These are phyloP conservation scores for Sclerodermus sp. DNA, from an alignment of 2,888 invertebrate species.

Conservation along the genomic window DNA sequence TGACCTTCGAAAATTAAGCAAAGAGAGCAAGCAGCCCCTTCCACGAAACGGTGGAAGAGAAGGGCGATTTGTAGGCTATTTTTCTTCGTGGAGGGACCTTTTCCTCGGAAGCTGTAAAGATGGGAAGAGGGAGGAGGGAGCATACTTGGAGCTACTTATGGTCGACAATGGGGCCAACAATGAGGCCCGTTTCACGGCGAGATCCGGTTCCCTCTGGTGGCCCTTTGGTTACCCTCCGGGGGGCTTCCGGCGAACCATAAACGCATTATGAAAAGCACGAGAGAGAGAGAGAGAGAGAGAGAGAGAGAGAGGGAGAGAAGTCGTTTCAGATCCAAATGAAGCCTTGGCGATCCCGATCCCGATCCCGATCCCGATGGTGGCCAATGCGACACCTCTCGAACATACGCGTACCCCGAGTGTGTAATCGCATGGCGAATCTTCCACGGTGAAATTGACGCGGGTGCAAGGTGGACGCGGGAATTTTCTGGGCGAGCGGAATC, in stretches of 20 bases:
- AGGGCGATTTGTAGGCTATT: slow-evolving; percentile 18
- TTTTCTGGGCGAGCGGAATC: no score
- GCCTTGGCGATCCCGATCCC: no score
- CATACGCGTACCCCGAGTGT: no score
- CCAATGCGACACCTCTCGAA: no score
- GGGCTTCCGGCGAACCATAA: slow-evolving; percentile 43
- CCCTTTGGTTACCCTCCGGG: slow-evolving; percentile 36
- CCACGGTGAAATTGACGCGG: no score
- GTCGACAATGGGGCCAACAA: slow-evolving; percentile 44
- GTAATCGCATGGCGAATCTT: no score
- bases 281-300: slow-evolving; percentile 13
- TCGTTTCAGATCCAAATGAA: no score
- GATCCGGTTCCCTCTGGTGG: slow-evolving; percentile 42
- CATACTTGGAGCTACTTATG: slow-evolving; percentile 42
- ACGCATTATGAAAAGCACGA: slow-evolving; percentile 41
- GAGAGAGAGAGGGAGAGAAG: no score
- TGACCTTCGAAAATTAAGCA: no score
- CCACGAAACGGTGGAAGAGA: background rate
- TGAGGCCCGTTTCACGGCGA: slow-evolving; percentile 41
- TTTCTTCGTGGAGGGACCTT: slow-evolving; percentile 13
- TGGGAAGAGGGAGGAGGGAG: slow-evolving; percentile 19
- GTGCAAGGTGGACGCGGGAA: no score
- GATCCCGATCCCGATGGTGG: no score
- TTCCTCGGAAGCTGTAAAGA: slow-evolving; percentile 27
- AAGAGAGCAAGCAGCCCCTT: background rate